A percentile compares a stretch with the other conserved stretches of the same genome.
Conservation (phyloP, 2,888 invertebrate species). For the Epinotia nisella region DNA sequence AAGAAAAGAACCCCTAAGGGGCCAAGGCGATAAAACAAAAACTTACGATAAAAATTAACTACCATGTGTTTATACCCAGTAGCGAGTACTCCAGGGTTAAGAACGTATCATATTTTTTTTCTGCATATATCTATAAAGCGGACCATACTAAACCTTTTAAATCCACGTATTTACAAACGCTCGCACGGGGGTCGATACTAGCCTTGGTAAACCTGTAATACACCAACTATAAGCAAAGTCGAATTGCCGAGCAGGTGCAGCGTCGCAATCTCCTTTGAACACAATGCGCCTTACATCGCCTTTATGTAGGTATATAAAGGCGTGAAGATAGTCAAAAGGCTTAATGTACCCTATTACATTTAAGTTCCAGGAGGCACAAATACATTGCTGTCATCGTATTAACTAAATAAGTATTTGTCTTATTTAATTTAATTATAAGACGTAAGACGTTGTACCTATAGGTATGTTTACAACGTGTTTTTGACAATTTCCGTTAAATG, state of each 20-base stretch:
- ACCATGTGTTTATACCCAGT: too few species aligned
- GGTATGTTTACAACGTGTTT: too few species aligned
- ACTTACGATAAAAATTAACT: too few species aligned
- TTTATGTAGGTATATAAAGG: background rate
- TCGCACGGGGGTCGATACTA: background rate
- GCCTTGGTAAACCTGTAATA: background rate
- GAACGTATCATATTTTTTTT: too few species aligned
- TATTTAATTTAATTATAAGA: too few species aligned
- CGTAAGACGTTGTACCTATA: too few species aligned
- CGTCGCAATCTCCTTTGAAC: constrained; percentile 19
- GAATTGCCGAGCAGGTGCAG: constrained; percentile 12
- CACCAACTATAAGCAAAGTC: background rate
- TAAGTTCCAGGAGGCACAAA: background rate
- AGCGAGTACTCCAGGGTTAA: too few species aligned
- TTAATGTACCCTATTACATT: background rate
- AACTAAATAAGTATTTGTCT: too few species aligned
- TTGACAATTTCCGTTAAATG: too few species aligned
- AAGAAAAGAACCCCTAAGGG: too few species aligned
- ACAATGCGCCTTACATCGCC: constrained; percentile 17
- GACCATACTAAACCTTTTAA: background rate
- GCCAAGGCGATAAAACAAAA: too few species aligned
- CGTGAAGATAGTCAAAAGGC: background rate
- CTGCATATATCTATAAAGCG: too few species aligned
- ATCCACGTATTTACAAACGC: background rate
- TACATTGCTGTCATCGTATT: background rate